Percentiles rank a stretch among this genome's conserved stretches.
Evolutionary conservation across 1,140 invertebrate genomes (phyloP).

Genomic region (Zaprionus capensis): DNA sequence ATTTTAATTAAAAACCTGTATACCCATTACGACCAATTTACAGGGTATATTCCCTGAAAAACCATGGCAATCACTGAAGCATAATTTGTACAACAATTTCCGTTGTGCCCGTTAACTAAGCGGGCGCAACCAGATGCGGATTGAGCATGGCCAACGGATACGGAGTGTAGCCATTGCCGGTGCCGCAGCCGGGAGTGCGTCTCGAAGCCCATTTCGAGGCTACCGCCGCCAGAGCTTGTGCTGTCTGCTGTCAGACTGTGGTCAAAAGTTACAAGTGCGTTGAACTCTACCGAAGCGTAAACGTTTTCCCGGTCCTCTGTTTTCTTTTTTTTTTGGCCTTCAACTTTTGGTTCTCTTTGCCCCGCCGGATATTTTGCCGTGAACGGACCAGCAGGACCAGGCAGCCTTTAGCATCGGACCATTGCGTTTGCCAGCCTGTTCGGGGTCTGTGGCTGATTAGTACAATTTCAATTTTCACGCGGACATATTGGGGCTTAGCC

Average conservation of each 20-base stretch:
- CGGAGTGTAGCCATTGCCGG: slow-evolving; percentile 25
- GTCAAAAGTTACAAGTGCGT: slow-evolving; percentile 75
- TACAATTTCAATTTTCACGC: slow-evolving; percentile 77
- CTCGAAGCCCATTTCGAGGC: neutral
- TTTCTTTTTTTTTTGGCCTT: slow-evolving; percentile 24
- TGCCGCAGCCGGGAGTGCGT: slow-evolving; percentile 7
- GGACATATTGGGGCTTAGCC: slow-evolving; percentile 45
- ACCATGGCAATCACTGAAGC: slow-evolving; percentile 56
- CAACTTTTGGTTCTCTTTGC: slow-evolving; percentile 38
- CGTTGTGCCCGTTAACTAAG: slow-evolving; percentile 38
- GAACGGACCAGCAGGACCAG: slow-evolving; percentile 24
- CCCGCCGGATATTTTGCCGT: slow-evolving; percentile 38
- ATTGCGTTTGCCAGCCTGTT: neutral
- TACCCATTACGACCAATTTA: neutral
- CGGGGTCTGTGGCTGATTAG: slow-evolving; percentile 59
- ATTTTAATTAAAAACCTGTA: neutral
- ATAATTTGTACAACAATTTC: slow-evolving; percentile 79
- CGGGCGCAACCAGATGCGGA: slow-evolving; percentile 17
- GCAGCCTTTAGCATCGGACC: slow-evolving; percentile 21
- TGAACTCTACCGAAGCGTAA: slow-evolving; percentile 69
- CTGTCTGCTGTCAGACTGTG: slow-evolving; percentile 50
- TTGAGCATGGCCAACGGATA: slow-evolving; percentile 32
- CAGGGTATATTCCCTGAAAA: slow-evolving; percentile 42
- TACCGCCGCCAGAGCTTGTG: neutral
- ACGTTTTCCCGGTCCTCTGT: slow-evolving; percentile 49